Percentiles rank a stretch among this genome's conserved stretches.
phyloP scores from a whole-genome alignment of 2,888 invertebrate species.

The Lepidocyrtinus sp. region DNA sequence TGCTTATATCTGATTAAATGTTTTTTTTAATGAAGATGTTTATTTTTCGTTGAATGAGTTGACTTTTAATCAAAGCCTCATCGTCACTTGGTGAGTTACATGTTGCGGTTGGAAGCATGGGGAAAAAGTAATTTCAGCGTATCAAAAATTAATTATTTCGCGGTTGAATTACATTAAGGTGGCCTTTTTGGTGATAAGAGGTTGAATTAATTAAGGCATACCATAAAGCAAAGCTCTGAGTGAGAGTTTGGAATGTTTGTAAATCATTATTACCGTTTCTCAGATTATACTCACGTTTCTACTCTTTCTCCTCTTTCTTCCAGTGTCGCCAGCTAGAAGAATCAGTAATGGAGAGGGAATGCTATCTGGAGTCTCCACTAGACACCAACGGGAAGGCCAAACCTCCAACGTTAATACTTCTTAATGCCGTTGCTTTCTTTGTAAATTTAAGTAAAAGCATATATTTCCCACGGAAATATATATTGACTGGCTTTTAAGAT shows the following conservation, averaged over 20 bases:
- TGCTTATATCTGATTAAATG: constrained; percentile 16
- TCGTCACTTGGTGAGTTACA: constrained; percentile 5
- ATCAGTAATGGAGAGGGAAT: constrained; percentile 68
- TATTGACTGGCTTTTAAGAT: no score
- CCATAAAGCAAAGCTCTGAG: constrained; percentile 5
- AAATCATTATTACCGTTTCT: background rate
- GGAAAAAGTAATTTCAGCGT: constrained; percentile 4
- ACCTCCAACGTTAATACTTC: constrained; percentile 71
- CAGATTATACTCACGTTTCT: background rate
- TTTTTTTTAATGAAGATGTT: constrained; percentile 21
- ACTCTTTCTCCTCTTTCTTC: constrained; percentile 35
- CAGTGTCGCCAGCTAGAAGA: constrained; percentile 56
- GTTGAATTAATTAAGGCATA: constrained; percentile 10
- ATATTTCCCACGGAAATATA: no score
- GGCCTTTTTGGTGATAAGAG: constrained; percentile 13
- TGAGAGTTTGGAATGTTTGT: background rate
- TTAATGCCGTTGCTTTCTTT: no score
- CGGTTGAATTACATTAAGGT: constrained; percentile 14
- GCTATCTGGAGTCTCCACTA: constrained; percentile 40
- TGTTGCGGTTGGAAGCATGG: background rate
- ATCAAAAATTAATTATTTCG: constrained; percentile 21
- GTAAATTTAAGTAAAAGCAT: no score
- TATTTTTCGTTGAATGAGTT: constrained; percentile 6
- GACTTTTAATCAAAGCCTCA: constrained; percentile 20
- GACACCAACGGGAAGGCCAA: constrained; percentile 62